phyloP scores from a whole-genome alignment of 2,888 invertebrate genomes.

The Drosophila birchii region DNA sequence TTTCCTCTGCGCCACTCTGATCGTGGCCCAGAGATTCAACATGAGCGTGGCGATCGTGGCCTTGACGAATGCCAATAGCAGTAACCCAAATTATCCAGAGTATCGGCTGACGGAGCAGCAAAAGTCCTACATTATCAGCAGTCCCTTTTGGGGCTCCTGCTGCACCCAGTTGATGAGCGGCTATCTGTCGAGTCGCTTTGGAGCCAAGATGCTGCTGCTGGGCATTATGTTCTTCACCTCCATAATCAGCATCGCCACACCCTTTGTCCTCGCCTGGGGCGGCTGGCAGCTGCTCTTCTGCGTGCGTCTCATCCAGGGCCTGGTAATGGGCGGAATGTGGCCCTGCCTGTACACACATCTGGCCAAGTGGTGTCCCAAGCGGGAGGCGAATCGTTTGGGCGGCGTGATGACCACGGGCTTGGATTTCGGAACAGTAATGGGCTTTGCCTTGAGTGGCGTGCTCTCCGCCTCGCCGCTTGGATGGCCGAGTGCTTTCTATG shows the following conservation, averaged over 20 bases:
- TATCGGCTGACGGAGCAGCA: slow-evolving; percentile 86
- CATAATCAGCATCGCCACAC: slow-evolving; percentile 87
- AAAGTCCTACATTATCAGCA: slow-evolving; percentile 86
- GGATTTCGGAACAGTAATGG: slow-evolving; percentile 91
- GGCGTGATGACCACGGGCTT: slow-evolving; percentile 89
- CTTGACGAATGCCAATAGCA: slow-evolving; percentile 86
- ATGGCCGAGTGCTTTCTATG: slow-evolving; percentile 91
- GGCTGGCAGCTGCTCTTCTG: slow-evolving; percentile 87
- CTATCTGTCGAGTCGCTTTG: slow-evolving; percentile 88
- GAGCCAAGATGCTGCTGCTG: slow-evolving; percentile 87
- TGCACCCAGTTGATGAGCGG: slow-evolving; percentile 87
- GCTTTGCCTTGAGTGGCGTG: slow-evolving; percentile 88
- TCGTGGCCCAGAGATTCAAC: slow-evolving; percentile 88
- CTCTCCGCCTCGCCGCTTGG: slow-evolving; percentile 88
- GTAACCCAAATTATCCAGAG: slow-evolving; percentile 84
- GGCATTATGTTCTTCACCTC: slow-evolving; percentile 86
- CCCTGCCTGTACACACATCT: slow-evolving; percentile 88
- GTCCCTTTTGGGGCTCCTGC: slow-evolving; percentile 88
- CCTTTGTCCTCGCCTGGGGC: slow-evolving; percentile 87
- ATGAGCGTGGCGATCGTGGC: slow-evolving; percentile 90
- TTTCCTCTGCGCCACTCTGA: slow-evolving; percentile 85
- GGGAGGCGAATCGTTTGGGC: slow-evolving; percentile 88
- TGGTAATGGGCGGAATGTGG: slow-evolving; percentile 88
- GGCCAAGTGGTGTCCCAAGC: slow-evolving; percentile 88
- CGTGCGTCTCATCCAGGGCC: slow-evolving; percentile 87